These are phyloP conservation scores for Percina caprodes DNA, from an alignment of 2,113 vertebrate genomes.

Conservation along the genomic window DNA sequence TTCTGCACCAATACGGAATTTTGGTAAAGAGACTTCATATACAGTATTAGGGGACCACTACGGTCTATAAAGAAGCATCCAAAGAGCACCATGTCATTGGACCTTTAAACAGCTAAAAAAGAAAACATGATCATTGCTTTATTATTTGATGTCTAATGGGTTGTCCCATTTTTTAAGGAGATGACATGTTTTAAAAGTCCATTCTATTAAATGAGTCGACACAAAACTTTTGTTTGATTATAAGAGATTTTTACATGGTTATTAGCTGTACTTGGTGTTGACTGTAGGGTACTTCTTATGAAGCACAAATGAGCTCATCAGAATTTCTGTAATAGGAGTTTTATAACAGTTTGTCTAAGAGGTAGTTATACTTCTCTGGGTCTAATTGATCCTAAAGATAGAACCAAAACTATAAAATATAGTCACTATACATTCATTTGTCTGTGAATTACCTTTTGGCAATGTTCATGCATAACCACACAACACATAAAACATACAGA, in stretches of 20 bases:
- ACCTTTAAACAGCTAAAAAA: background rate
- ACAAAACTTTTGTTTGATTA: background rate
- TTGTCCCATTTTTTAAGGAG: background rate
- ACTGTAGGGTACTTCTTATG: background rate
- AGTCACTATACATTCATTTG: background rate
- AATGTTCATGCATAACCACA: background rate
- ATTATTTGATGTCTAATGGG: background rate
- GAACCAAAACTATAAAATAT: background rate
- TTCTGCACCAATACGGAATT: too few species aligned
- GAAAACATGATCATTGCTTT: background rate
- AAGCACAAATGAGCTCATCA: background rate
- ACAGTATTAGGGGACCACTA: too few species aligned
- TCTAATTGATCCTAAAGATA: background rate
- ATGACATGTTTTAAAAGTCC: background rate
- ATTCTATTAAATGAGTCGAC: background rate
- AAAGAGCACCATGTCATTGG: too few species aligned
- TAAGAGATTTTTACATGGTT: background rate
- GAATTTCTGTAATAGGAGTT: background rate
- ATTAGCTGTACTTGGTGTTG: background rate
- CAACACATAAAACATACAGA: background rate
- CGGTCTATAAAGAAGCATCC: too few species aligned
- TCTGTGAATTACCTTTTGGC: background rate
- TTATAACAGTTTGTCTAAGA: background rate
- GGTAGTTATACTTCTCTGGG: background rate
- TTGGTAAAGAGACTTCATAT: too few species aligned